Base-by-base conservation (phyloP, 2,797 vertebrate genomes). In the Chaetodon trifasciatus region DNA sequence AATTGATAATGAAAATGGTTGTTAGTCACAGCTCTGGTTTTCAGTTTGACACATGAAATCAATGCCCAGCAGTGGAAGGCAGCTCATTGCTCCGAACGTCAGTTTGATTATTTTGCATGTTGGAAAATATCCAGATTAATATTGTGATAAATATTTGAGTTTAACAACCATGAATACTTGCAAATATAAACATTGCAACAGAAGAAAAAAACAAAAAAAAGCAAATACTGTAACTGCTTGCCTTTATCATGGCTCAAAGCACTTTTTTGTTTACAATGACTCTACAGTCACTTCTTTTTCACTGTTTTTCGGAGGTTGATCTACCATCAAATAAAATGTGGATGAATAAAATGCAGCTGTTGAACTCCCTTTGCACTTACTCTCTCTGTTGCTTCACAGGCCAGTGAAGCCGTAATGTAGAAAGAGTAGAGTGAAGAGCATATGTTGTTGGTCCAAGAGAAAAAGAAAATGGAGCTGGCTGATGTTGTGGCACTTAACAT, bases 401-500 rank as follows among this genome's bases (percentile, higher is more conserved):
- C 39, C 46, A 32, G 40, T 61, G 50, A 58, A 81, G 61, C 28
- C 5, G 8, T 40, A 77, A 56, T 58, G 6, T 21, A 50, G 62
- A 57, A 53, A n/a, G 28, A 52, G 35, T 65, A 49, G 16, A 52
- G 44, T 6, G 21, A 24, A 79, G 64, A 21, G 37, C 35, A 23
- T 72, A 32, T 73, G 66, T 58, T 61, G 23, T 74, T 44, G 37
- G 10, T 46, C 37, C 9, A 3, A 39, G 44, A 35, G 52, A n/a
- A 46, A 63, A 56, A 50, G 17, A 39, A 24, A 12, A 24, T 13
- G n/a, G 24, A n/a, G 42, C 62, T 42, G 53, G 42, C 47, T 74
- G 66, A 84, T 70, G 65, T 50, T 68, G 52, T 24, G 69, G 37
- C 66, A 61, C 82, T 72, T 71, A 58, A 69, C 55, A 17, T 60